Conservation (phyloP, 2,888 invertebrate species). For the Sycophila texana region DNA sequence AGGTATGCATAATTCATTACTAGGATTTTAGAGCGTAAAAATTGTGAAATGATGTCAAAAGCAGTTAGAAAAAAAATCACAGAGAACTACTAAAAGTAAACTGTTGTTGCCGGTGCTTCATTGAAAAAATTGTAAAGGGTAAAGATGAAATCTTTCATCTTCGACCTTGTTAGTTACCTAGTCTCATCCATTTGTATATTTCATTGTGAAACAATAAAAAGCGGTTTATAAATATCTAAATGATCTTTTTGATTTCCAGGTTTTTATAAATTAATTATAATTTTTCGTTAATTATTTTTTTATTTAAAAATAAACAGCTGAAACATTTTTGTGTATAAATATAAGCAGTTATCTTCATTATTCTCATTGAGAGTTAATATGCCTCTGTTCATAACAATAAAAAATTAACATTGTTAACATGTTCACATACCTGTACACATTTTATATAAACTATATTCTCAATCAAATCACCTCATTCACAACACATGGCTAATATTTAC, state of each 20-base stretch:
- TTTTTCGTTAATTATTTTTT: background rate
- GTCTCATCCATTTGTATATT: constrained; percentile 69
- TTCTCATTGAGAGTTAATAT: constrained; percentile 25
- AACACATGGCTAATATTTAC: constrained; percentile 45
- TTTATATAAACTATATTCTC: constrained; percentile 1
- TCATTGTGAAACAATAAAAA: constrained; percentile 70
- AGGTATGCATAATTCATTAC: constrained; percentile 42
- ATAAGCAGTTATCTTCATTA: no score
- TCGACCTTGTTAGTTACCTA: constrained; percentile 51
- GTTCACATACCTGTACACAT: background rate
- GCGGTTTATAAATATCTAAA: constrained; percentile 67
- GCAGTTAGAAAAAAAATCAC: constrained; percentile 38
- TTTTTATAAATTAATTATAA: no score
- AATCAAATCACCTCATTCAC: constrained; percentile 39
- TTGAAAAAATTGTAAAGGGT: constrained; percentile 47
- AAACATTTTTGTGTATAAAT: no score
- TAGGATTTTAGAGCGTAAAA: constrained; percentile 48
- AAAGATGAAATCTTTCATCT: constrained; percentile 43
- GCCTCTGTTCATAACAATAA: constrained; percentile 27
- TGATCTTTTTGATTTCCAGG: background rate
- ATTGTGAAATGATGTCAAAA: constrained; percentile 37
- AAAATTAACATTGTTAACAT: constrained; percentile 20
- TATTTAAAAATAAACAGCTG: no score
- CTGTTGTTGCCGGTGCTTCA: constrained; percentile 47
- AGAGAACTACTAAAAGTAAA: constrained; percentile 46